Conservation (phyloP, 2,113 vertebrate species). For the Oryzias melastigma region DNA sequence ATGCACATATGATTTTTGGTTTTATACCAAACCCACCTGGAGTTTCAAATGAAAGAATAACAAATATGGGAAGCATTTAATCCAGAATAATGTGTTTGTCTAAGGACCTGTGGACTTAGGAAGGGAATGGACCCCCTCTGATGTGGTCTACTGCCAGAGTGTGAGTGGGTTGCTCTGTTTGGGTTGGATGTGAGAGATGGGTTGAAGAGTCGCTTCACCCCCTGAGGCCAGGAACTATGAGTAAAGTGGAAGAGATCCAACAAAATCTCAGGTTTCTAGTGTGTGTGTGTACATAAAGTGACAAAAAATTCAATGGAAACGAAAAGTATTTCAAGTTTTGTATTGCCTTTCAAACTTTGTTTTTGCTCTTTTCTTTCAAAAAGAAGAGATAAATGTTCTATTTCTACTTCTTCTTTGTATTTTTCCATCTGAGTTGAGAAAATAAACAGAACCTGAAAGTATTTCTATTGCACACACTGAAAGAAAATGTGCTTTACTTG, state of each 20-base stretch:
- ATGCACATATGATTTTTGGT: slow-evolving; percentile 71
- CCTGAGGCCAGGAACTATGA: slow-evolving; percentile 70
- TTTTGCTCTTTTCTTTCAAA: too few species aligned
- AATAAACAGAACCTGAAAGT: too few species aligned
- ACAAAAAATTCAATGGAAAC: too few species aligned
- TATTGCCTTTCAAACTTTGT: too few species aligned
- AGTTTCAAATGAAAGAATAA: slow-evolving; percentile 75
- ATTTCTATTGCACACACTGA: too few species aligned
- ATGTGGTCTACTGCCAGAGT: slow-evolving; percentile 71
- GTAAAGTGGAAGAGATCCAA: slow-evolving; percentile 64
- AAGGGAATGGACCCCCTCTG: slow-evolving; percentile 72
- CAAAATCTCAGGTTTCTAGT: slow-evolving; percentile 68
- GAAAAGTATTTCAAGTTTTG: too few species aligned
- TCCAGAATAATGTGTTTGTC: slow-evolving; percentile 79
- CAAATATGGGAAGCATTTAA: slow-evolving; percentile 82
- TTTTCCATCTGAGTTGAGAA: too few species aligned
- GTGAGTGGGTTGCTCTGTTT: slow-evolving; percentile 62
- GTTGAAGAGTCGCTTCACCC: slow-evolving; percentile 60
- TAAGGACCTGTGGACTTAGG: slow-evolving; percentile 64
- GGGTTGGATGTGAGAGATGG: slow-evolving; percentile 70
- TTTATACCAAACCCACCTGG: slow-evolving; percentile 77
- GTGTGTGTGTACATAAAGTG: slow-evolving; percentile 28
- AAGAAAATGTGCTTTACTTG: too few species aligned
- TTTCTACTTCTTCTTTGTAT: too few species aligned
- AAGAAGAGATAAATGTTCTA: too few species aligned